Percentiles rank a stretch among this genome's conserved stretches.
These are phyloP conservation scores for Philotrypesis tridentata DNA, from an alignment of 1,140 invertebrate species.

Conservation along the genomic window DNA sequence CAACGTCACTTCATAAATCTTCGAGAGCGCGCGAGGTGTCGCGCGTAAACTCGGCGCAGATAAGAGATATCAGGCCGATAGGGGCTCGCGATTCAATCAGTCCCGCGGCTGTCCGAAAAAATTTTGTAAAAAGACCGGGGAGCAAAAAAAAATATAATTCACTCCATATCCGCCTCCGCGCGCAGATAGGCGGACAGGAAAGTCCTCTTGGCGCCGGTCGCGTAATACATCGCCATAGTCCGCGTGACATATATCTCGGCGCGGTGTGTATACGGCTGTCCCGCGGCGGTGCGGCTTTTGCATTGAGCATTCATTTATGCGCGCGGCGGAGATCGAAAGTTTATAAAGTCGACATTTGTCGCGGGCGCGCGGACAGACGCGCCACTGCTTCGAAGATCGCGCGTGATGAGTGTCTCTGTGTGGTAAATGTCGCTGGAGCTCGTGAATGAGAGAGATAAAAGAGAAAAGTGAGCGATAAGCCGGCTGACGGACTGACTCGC, in stretches of 20 bases:
- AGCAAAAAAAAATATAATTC: conserved; percentile 14
- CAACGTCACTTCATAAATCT: background rate
- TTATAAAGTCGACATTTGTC: conserved; percentile 63
- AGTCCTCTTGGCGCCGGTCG: background rate
- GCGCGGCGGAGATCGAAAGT: conserved; percentile 57
- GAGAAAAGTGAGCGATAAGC: background rate
- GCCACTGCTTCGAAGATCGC: background rate
- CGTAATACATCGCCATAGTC: conserved; percentile 55
- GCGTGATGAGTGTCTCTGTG: background rate
- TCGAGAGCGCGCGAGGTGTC: background rate
- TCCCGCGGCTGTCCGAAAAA: background rate
- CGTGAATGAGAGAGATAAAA: background rate
- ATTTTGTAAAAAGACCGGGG: conserved; percentile 29
- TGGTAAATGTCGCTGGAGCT: background rate
- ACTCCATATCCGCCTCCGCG: background rate
- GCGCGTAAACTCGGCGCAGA: background rate
- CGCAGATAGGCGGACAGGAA: background rate
- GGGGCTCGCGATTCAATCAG: background rate
- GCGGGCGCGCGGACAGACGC: conserved; percentile 54
- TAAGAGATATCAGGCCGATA: conserved; percentile 32
- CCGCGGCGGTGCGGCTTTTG: conserved; percentile 52
- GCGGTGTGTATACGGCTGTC: conserved; percentile 24
- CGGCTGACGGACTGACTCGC: background rate
- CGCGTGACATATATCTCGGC: conserved; percentile 49
- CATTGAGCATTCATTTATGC: conserved; percentile 63